Percentiles rank a stretch among this genome's conserved stretches.
phyloP scores from a whole-genome alignment of 2,113 vertebrate species.

The Columba janthina region DNA sequence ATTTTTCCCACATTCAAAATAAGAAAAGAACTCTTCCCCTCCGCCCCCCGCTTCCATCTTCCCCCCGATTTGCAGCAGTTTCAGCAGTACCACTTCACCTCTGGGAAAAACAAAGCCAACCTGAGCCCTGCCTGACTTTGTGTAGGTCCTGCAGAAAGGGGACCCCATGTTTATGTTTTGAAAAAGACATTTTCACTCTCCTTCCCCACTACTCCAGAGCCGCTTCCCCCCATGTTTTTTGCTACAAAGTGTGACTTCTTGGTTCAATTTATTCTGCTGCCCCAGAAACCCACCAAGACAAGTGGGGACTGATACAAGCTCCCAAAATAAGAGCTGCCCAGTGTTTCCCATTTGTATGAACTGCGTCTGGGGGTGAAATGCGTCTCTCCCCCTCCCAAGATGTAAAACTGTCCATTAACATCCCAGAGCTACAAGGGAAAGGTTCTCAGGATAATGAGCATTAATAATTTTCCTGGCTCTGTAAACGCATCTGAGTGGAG shows the following conservation, averaged over 20 bases:
- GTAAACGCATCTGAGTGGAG: not conserved
- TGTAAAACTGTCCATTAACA: not conserved
- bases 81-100: not conserved
- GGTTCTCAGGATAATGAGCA: slow-evolving; percentile 12
- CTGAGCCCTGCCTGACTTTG: not conserved
- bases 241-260: rapidly evolving
- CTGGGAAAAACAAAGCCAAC: not conserved
- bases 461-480: slow-evolving; percentile 53
- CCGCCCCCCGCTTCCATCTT: not conserved
- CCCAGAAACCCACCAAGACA: not conserved
- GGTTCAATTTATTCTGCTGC: not conserved
- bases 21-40: not conserved
- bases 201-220: not conserved
- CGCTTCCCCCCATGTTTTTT: not conserved
- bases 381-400: not conserved
- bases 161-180: rapidly evolving
- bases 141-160: not conserved
- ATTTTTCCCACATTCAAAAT: not conserved
- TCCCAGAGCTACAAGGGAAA: slow-evolving; percentile 31
- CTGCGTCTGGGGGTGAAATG: not conserved
- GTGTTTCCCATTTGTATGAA: not conserved
- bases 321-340: not conserved
- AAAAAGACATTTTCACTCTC: not conserved
- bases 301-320: not conserved
- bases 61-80: not conserved